Base-by-base conservation (phyloP, 1,140 invertebrate species). In the Acyrthosiphon pisum region DNA sequence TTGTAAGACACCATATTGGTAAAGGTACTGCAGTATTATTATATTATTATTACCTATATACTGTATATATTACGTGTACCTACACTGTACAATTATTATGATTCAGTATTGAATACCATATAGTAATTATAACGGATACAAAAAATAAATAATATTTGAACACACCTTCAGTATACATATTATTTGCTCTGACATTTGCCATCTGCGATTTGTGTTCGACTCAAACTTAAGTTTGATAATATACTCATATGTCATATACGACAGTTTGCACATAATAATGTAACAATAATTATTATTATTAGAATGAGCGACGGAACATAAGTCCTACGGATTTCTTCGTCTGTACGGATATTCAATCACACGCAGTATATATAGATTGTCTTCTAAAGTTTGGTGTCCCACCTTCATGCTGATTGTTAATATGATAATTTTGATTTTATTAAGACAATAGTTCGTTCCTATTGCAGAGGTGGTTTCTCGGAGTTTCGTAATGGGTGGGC, bases 401-500 rank as follows among this genome's bases (percentile, higher is more conserved):
- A 23, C 26, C 23, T 60, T 44, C 89, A 20, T 68, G 56, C 53
- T n/a, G 89, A 90, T 68, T 60, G 89, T 90, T 89, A 56, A 56
- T 89, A 56, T 89, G 50, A 89, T 89, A 56, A 90, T 90, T 60
- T 90, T 26, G 41, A 90, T 90, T 90, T 90, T 46, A 11, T 60
- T 22, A 18, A 41, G 30, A 90, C 88, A 90, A 90, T 90, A 60
- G 88, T 90, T 53, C 6, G 37, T 60, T 60, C 11, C 44, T 41
- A 41, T 60, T 68, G 89, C 89, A 60, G 89, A 68, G 56, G 56
- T 90, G 89, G 89, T 60, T 90, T 90, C 53, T 56, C 20, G 14
- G 26, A 90, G 44, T 90, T 44, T 18, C 50, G 41, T 68, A 26
- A 11, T 90, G 26, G 53, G 89, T 44, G 89, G 89, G 89, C 89